Evolutionary conservation across 2,797 vertebrate genomes (phyloP).

Genomic region (Saxicola maurus): DNA sequence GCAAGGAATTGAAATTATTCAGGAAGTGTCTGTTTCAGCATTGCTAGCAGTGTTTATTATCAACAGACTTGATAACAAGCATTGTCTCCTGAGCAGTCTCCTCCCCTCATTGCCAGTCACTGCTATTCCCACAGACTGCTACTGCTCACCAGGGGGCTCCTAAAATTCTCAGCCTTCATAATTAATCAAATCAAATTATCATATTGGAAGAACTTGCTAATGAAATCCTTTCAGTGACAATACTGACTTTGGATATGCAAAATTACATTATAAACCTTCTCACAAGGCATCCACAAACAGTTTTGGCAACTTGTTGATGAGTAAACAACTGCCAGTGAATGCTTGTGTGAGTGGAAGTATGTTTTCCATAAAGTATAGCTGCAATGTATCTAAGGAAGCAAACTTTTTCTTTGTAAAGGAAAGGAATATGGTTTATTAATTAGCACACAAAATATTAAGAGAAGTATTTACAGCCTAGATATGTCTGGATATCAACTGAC

Average conservation of each 20-base stretch:
- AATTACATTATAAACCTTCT: background rate
- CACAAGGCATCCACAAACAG: background rate
- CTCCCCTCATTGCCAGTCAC: background rate
- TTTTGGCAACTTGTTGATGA: background rate
- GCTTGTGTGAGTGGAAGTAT: background rate
- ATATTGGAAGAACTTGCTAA: constrained; percentile 18
- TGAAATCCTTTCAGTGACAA: background rate
- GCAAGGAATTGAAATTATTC: background rate
- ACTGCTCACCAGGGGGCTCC: background rate
- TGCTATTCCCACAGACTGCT: background rate
- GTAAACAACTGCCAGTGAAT: background rate
- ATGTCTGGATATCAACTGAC: background rate
- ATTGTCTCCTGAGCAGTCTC: background rate
- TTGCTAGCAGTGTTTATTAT: background rate
- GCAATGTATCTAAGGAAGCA: background rate
- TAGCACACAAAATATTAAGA: background rate
- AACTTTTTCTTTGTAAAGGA: background rate
- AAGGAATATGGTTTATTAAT: background rate
- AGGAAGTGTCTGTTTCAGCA: background rate
- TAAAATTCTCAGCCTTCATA: constrained; percentile 8
- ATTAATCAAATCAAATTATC: constrained; percentile 26
- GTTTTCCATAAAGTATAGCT: background rate
- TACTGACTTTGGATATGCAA: background rate
- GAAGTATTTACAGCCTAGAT: background rate
- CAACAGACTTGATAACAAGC: background rate